These are phyloP conservation scores for Hybos culiciformis DNA, from an alignment of 2,888 invertebrate species.

Conservation along the genomic window DNA sequence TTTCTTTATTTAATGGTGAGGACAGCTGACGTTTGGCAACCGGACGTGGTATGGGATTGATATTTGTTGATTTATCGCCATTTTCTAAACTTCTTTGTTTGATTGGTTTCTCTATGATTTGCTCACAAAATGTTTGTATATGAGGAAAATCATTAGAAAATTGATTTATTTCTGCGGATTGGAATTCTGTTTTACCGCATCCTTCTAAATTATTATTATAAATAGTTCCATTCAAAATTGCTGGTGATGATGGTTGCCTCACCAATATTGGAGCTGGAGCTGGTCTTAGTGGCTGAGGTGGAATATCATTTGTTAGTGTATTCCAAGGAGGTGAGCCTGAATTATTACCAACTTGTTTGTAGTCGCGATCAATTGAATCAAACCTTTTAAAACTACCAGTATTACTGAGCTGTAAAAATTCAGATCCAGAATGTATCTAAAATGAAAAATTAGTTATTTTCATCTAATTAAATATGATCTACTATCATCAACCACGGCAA, in stretches of 20 bases:
- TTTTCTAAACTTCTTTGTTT: conserved; percentile 11
- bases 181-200: neutral
- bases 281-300: conserved; percentile 51
- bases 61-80: conserved; percentile 7
- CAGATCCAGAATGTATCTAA: conserved; percentile 50
- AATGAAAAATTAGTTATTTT: neutral
- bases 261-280: conserved; percentile 37
- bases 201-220: neutral
- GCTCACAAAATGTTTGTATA: neutral
- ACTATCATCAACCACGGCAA: too few relatives aligned
- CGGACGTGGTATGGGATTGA: conserved; percentile 28
- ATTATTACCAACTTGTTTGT: conserved; percentile 37
- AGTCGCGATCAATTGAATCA: conserved; percentile 47
- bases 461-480: neutral
- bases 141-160: neutral
- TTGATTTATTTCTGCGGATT: neutral
- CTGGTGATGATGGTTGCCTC: conserved; percentile 20
- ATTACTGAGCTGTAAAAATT: conserved; percentile 42
- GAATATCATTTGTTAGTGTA: conserved; percentile 37
- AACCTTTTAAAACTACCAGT: conserved; percentile 52
- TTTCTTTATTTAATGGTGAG: too few relatives aligned
- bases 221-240: conserved; percentile 23
- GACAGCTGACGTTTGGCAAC: conserved; percentile 26
- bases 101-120: conserved; percentile 5
- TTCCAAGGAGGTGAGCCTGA: conserved; percentile 30